Evolutionary conservation across 2,113 vertebrate species (phyloP).

Genomic region (Carassius auratus): DNA sequence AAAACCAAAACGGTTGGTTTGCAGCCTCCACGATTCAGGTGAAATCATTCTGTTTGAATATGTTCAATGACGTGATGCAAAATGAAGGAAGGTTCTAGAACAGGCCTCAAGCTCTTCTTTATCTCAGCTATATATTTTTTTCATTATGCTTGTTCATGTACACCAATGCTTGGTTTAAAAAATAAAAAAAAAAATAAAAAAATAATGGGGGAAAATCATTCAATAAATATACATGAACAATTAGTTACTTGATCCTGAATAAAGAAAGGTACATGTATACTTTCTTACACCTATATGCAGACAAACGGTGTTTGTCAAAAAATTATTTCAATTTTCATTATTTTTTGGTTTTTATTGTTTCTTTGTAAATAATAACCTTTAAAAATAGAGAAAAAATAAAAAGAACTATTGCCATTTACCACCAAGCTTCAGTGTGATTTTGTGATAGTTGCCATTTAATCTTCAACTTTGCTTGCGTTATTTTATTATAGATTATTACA

Average conservation of each 20-base stretch:
- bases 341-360: conserved; percentile 68
- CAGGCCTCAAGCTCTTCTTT: conserved; percentile 62
- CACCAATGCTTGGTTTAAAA: conserved; percentile 69
- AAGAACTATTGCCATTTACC: conserved; percentile 81
- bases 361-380: conserved; percentile 86
- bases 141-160: conserved; percentile 74
- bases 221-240: conserved; percentile 59
- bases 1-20: conserved; percentile 68
- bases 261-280: conserved; percentile 79
- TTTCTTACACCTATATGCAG: conserved; percentile 86
- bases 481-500: not conserved
- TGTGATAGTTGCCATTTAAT: not conserved
- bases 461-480: not conserved
- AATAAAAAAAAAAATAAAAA: conserved; percentile 13
- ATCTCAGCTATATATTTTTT: conserved; percentile 56
- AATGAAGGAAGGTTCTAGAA: conserved; percentile 49
- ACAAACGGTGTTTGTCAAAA: conserved; percentile 83
- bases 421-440: conserved; percentile 45
- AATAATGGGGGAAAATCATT: not conserved
- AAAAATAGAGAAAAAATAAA: conserved; percentile 80
- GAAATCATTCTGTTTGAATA: conserved; percentile 62
- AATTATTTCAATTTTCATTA: conserved; percentile 70
- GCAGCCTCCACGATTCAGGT: conserved; percentile 61
- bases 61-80: conserved; percentile 69
- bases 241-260: conserved; percentile 73